Base-by-base conservation (phyloP, 2,797 vertebrate species). In the Anguilla megastoma region DNA sequence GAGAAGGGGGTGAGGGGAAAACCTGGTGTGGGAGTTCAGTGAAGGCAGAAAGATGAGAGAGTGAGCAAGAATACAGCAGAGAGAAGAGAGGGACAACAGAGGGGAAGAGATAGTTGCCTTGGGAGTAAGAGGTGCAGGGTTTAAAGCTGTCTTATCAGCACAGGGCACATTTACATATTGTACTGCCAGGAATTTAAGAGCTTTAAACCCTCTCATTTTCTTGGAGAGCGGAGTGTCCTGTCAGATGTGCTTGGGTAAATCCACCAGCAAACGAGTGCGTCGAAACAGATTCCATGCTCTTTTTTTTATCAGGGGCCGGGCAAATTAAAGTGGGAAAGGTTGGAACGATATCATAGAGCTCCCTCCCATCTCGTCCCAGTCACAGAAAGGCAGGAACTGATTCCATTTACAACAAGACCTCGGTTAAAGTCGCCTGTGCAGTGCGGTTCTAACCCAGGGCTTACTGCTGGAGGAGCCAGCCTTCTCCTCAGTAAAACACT, bases 121-220 rank as follows among this genome's bases (percentile, higher is more conserved):
- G 90, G 93, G 92, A 94, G 93, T 92, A 91, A 93, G 36, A 90
- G 92, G 91, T 88, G 92, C 90, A 90, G 95, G 95, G 96, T 96
- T 96, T 95, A 96, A 95, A 95, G 94, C 94, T 93, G 92, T 94
- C 93, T 95, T 96, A 95, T 96, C 95, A 95, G 94, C 92, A 91
- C 92, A 93, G 94, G 94, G 94, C 94, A 96, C 94, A 95, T 96
- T 95, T 95, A 94, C 94, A 95, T 95, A 94, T 94, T 94, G 92
- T 94, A 95, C 93, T 94, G 94, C 94, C 94, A 89, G 91, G 93
- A 94, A 94, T 95, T 95, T 93, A 95, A 94, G 92, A 95, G 95
- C 93, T 93, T 93, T 95, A 95, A 94, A 94, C 86, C 92, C 91
- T 93, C 93, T 94, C 92, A 88, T 93, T 95, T 95, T 95, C 95